Conservation (phyloP, 2,888 invertebrate species). For the Temnothorax ravouxi region DNA sequence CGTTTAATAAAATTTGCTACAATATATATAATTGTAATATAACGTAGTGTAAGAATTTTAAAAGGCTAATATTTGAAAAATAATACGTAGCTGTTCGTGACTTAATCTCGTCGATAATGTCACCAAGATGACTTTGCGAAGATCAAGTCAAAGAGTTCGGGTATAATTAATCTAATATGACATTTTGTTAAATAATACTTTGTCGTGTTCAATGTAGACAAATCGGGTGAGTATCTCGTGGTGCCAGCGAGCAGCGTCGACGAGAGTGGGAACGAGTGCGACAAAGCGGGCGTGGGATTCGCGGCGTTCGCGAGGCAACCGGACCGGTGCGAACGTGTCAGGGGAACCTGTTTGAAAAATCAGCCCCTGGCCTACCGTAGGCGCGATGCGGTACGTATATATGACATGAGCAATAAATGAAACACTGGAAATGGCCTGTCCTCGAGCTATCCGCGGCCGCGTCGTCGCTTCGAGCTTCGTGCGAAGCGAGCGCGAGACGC, state of each 20-base stretch:
- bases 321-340: constrained; percentile 84
- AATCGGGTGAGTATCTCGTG: constrained; percentile 86
- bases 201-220: constrained; percentile 34
- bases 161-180: not conserved
- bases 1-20: not conserved
- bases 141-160: not conserved
- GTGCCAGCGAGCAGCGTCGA: constrained; percentile 83
- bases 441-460: constrained; percentile 26
- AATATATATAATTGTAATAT: not conserved
- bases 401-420: constrained; percentile 62
- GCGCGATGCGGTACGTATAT: constrained; percentile 83
- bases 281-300: constrained; percentile 87
- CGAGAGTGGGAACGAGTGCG: constrained; percentile 86
- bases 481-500: constrained; percentile 35
- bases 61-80: not conserved
- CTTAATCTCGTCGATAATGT: not conserved
- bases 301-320: constrained; percentile 87
- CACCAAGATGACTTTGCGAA: not conserved
- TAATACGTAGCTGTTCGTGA: not conserved
- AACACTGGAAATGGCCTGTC: constrained; percentile 54
- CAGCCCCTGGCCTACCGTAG: constrained; percentile 87
- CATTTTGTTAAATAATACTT: constrained; percentile 3
- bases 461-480: not conserved
- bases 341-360: constrained; percentile 86
- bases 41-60: not conserved